Base-by-base conservation (phyloP, 2,113 vertebrate species). In the Rhinopomastus cyanomelas region DNA sequence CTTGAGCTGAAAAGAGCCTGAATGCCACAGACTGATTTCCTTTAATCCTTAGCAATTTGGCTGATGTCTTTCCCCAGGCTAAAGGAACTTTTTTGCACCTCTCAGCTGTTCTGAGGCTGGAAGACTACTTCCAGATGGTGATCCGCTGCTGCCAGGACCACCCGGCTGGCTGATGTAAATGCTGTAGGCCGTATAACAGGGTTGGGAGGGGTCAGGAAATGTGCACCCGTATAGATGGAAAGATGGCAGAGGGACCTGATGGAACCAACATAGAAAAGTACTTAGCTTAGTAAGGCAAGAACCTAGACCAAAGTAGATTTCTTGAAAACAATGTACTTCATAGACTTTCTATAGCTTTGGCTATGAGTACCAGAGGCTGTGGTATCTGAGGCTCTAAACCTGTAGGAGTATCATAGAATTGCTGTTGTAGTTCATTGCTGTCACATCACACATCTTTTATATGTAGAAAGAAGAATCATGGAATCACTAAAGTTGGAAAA, bases 71-170 rank as follows among this genome's bases (percentile, higher is more conserved):
- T 88, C 67, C 62, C 62, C 13, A 37, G 67, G 51, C 52, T 60
- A 62, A 81, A 87, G 42, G 18, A 52, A 26, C n/a, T 23, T 44
- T 57, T 83, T 92, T 91, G 25, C 51, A 74, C 68, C 26, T 90
- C 71, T 80, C 49, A 74, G 80, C 61, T 82, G 67, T 87, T 91
- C 29, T 4, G 85, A 42, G 72, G 16, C 68, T 91, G 76, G 61
- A 79, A 91, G 72, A 67, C 57, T 62, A 56, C 25, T 87, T 95
- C 85, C 89, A 94, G 82, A 91, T 89, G 82, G 64, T 59, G 60
- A 67, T 67, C n/a, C 29, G 64, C 39, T 91, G 57, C 68, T 83
- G 76, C 79, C 80, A 89, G 73, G 72, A 83, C 87, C 91, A 91
- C 85, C 29, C 53, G 51, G 20, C 81, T 85, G 64, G 60, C 79